Conservation (phyloP, 2,113 vertebrate species). For the Python bivittatus region DNA sequence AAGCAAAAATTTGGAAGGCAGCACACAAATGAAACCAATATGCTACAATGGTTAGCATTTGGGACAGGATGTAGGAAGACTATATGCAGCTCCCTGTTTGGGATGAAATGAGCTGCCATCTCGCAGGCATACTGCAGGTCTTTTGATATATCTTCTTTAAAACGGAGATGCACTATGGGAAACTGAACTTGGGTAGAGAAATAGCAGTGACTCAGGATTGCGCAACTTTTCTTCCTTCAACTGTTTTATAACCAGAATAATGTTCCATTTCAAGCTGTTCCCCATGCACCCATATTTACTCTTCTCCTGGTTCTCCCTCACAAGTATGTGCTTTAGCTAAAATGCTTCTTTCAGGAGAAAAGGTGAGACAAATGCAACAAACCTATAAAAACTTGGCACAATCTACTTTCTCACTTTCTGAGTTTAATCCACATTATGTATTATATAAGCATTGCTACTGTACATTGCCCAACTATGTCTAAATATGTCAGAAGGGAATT, state of each 20-base stretch:
- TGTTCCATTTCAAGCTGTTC: background rate
- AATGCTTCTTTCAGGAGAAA: background rate
- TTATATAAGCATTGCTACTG: background rate
- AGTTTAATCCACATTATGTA: background rate
- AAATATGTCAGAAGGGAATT: background rate
- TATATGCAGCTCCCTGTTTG: background rate
- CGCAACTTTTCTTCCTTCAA: background rate
- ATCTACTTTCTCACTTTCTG: background rate
- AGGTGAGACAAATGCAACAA: background rate
- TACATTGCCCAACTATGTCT: background rate
- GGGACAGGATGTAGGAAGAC: background rate
- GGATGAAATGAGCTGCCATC: background rate
- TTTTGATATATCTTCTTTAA: background rate
- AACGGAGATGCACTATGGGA: background rate
- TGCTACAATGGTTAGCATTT: background rate
- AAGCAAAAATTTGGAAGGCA: background rate
- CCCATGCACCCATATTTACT: background rate
- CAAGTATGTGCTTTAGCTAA: background rate
- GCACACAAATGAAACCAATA: background rate
- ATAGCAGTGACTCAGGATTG: background rate
- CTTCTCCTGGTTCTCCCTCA: background rate
- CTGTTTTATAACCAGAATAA: background rate
- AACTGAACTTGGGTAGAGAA: background rate
- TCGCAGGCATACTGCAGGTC: background rate
- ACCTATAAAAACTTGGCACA: background rate